Percentiles rank a stretch among this genome's conserved stretches.
Conservation (phyloP, 1,140 invertebrate species). For the Ceratina japonica region DNA sequence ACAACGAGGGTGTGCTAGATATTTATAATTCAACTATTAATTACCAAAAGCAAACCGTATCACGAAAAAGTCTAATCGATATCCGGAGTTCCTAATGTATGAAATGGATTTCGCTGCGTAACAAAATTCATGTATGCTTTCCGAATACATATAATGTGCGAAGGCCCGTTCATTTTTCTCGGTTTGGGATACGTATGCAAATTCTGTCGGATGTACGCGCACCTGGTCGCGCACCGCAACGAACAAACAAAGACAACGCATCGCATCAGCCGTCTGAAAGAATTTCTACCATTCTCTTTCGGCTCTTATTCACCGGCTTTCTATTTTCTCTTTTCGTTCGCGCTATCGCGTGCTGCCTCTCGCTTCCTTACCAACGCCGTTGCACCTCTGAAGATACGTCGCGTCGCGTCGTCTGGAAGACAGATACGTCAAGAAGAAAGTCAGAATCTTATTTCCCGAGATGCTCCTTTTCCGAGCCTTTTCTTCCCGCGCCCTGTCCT, state of each 20-base stretch:
- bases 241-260: conserved; percentile 62
- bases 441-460: conserved; percentile 70
- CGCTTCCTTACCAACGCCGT: conserved; percentile 24
- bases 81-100: not conserved
- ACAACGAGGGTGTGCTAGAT: no score
- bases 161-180: not conserved
- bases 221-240: conserved; percentile 27
- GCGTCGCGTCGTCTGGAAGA: conserved; percentile 30
- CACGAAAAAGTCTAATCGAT: not conserved
- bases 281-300: conserved; percentile 54
- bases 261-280: conserved; percentile 59
- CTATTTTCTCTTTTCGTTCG: not conserved
- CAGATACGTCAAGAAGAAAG: conserved; percentile 68
- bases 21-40: no score
- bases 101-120: not conserved
- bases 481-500: conserved; percentile 23
- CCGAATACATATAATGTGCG: not conserved
- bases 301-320: conserved; percentile 38
- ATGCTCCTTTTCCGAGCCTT: conserved; percentile 57
- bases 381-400: conserved; percentile 52
- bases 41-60: no score
- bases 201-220: conserved; percentile 32
- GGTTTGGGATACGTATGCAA: conserved; percentile 47
- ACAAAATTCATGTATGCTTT: not conserved
- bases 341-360: not conserved